Evolutionary conservation across 2,113 vertebrate species (phyloP).

Genomic region (Pelobates fuscus): DNA sequence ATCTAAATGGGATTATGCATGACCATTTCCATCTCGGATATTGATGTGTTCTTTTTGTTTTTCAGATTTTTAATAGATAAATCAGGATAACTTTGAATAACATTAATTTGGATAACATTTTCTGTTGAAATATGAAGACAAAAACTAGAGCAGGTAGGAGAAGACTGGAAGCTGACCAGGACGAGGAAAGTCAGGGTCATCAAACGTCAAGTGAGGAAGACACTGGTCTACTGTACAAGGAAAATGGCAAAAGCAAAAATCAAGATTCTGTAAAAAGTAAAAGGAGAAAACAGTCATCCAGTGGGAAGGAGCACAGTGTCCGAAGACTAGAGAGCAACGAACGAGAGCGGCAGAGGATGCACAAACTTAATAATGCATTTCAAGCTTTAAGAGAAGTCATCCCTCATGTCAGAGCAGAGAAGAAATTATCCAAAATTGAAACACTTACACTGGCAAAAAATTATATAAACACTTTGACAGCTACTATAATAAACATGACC

Average conservation of each 20-base stretch:
- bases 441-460: conserved; percentile 96
- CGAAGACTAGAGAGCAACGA: conserved; percentile 93
- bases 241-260: conserved; percentile 47
- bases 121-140: conserved; percentile 79
- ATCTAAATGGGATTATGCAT: too few relatives aligned
- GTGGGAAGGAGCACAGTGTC: conserved; percentile 74
- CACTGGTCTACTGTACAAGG: conserved; percentile 63
- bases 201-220: conserved; percentile 74
- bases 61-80: conserved; percentile 48
- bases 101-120: not conserved
- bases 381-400: conserved; percentile 92
- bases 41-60: conserved; percentile 44
- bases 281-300: conserved; percentile 59
- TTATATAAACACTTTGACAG: conserved; percentile 95
- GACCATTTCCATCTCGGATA: too few relatives aligned
- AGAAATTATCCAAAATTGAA: conserved; percentile 98
- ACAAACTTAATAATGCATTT: conserved; percentile 98
- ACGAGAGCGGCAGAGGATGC: conserved; percentile 93
- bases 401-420: conserved; percentile 88
- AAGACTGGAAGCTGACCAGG: conserved; percentile 65
- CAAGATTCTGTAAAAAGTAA: conserved; percentile 58
- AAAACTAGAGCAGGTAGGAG: conserved; percentile 79
- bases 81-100: conserved; percentile 19
- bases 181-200: conserved; percentile 61
- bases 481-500: conserved; percentile 89